Conservation (phyloP, 2,113 vertebrate species). For the Furnarius figulus region DNA sequence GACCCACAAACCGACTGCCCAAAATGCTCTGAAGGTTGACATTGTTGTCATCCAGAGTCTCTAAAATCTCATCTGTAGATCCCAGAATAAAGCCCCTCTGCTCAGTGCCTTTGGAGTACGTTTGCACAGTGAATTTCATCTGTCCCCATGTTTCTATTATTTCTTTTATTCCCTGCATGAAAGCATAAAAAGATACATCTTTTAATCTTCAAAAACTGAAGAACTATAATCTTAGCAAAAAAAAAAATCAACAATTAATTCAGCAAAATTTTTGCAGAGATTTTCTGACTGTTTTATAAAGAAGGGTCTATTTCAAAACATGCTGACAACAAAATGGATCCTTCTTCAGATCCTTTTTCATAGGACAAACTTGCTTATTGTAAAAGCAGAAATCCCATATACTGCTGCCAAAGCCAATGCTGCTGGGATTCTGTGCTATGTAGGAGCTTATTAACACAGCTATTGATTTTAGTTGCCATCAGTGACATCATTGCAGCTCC, state of each 20-base stretch:
- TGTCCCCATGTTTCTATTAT: conserved; percentile 90
- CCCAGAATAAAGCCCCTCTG: conserved; percentile 87
- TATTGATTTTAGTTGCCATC: neutral
- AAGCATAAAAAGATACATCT: neutral
- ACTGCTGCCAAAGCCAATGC: neutral
- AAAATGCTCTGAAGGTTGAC: conserved; percentile 92
- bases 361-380: neutral
- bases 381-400: neutral
- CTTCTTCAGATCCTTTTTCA: neutral
- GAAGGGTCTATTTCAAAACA: neutral
- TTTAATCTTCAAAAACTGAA: neutral
- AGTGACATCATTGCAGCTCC: neutral
- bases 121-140: conserved; percentile 86
- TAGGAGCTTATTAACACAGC: neutral
- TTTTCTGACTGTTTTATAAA: neutral
- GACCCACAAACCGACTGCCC: conserved; percentile 90
- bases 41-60: conserved; percentile 88
- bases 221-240: neutral
- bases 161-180: conserved; percentile 86
- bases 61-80: conserved; percentile 86
- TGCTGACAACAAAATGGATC: neutral
- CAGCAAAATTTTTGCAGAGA: neutral
- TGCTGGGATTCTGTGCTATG: neutral
- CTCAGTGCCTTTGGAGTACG: conserved; percentile 88
- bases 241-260: neutral